These are phyloP conservation scores for Laodelphax striatellus DNA, from an alignment of 1,140 invertebrate species.

Conservation along the genomic window DNA sequence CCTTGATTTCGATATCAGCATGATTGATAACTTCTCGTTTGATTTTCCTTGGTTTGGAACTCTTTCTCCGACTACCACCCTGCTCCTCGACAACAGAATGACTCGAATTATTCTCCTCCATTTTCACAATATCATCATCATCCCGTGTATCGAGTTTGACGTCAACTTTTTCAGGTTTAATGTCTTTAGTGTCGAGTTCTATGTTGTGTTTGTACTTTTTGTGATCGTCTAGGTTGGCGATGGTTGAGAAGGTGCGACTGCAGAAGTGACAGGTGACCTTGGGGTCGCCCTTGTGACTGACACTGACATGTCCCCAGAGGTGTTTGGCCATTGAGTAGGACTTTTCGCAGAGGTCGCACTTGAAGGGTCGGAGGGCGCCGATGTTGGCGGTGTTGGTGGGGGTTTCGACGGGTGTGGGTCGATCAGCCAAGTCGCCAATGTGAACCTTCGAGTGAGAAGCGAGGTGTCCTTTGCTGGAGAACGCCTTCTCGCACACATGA, in stretches of 20 bases:
- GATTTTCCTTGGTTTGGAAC: constrained; percentile 25
- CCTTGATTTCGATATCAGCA: background rate
- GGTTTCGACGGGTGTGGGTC: background rate
- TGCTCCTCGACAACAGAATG: background rate
- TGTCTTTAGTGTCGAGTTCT: background rate
- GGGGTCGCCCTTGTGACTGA: constrained; percentile 37
- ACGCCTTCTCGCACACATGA: constrained; percentile 37
- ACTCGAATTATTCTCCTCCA: background rate
- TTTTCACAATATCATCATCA: background rate
- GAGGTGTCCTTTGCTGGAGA: constrained; percentile 38
- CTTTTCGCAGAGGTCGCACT: constrained; percentile 40
- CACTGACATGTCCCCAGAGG: constrained; percentile 40
- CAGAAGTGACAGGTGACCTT: constrained; percentile 37
- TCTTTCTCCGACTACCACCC: constrained; percentile 22
- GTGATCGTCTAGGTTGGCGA: constrained; percentile 37
- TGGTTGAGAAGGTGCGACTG: constrained; percentile 36
- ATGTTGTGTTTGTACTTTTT: constrained; percentile 33
- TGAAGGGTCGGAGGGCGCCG: constrained; percentile 30
- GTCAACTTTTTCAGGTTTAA: background rate
- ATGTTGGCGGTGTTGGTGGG: background rate
- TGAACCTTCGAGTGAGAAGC: constrained; percentile 39
- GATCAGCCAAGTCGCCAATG: background rate
- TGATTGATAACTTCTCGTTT: constrained; percentile 15
- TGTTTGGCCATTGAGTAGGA: constrained; percentile 40
- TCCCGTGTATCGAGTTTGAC: background rate